phyloP scores from a whole-genome alignment of 2,113 vertebrate genomes.

The Eulacestoma nigropectus region DNA sequence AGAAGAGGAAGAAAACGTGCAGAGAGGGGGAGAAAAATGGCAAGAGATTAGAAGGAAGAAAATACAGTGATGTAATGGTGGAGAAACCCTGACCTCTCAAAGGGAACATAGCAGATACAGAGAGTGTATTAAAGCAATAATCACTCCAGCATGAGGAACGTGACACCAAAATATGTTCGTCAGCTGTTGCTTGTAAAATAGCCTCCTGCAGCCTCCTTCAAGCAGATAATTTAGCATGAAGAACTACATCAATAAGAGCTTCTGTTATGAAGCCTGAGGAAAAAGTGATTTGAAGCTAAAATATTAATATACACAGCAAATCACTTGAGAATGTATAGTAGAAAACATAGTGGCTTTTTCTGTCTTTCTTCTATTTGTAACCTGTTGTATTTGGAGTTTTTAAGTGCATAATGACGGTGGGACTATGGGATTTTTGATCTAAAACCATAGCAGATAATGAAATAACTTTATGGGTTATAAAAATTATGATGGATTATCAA shows the following conservation, averaged over 20 bases:
- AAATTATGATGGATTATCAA: background rate
- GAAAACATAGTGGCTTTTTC: background rate
- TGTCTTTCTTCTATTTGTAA: background rate
- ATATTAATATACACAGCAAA: background rate
- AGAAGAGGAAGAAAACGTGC: background rate
- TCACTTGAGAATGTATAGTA: background rate
- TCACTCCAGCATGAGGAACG: background rate
- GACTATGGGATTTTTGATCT: background rate
- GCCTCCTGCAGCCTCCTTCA: background rate
- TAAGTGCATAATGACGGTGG: background rate
- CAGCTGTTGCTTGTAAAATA: background rate
- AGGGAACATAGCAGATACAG: background rate
- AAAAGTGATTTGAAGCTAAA: background rate
- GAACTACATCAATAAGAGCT: background rate
- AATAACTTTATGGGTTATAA: background rate
- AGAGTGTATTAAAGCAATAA: background rate
- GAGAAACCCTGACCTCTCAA: background rate
- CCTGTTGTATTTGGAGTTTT: background rate
- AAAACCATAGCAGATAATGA: background rate
- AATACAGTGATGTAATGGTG: background rate
- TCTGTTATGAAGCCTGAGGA: background rate
- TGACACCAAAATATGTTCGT: background rate
- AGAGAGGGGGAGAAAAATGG: background rate
- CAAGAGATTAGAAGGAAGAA: background rate
- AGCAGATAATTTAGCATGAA: background rate